These are phyloP conservation scores for Hypolimnas misippus DNA, from an alignment of 2,888 invertebrate genomes.

Conservation along the genomic window DNA sequence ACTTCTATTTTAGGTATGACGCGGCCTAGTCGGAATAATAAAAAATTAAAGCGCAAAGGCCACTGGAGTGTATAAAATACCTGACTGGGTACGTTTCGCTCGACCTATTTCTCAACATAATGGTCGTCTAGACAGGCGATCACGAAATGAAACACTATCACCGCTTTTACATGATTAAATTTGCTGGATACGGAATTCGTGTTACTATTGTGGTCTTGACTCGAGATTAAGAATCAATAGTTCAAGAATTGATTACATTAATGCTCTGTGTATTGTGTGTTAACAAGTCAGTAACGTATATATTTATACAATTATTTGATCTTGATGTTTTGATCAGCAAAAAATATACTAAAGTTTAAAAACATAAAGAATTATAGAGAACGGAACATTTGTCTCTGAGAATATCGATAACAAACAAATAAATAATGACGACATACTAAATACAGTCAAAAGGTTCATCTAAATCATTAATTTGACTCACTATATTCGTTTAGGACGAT, in stretches of 20 bases:
- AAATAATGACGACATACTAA: too few species aligned
- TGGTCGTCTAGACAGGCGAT: constrained; percentile 36
- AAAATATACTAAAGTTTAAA: too few species aligned
- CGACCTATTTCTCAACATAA: constrained; percentile 36
- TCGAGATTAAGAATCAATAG: neutral
- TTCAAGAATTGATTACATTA: neutral
- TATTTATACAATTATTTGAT: too few species aligned
- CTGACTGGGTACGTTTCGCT: constrained; percentile 29
- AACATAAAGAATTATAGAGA: too few species aligned
- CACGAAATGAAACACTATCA: constrained; percentile 18
- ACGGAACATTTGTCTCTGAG: too few species aligned
- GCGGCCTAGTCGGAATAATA: constrained; percentile 31
- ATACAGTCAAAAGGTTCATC: too few species aligned
- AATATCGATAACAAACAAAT: too few species aligned
- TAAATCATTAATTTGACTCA: too few species aligned
- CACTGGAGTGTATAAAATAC: constrained; percentile 37
- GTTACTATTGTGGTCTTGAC: neutral
- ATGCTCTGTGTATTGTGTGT: neutral
- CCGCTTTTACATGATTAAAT: constrained; percentile 27
- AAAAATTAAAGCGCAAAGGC: constrained; percentile 38
- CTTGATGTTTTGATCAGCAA: too few species aligned
- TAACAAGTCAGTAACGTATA: too few species aligned
- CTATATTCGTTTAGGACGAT: too few species aligned
- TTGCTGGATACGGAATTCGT: constrained; percentile 3
- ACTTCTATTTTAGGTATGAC: constrained; percentile 31